Evolutionary conservation across 1,140 invertebrate genomes (phyloP).

Genomic region (Trypoxylus dichotomus): DNA sequence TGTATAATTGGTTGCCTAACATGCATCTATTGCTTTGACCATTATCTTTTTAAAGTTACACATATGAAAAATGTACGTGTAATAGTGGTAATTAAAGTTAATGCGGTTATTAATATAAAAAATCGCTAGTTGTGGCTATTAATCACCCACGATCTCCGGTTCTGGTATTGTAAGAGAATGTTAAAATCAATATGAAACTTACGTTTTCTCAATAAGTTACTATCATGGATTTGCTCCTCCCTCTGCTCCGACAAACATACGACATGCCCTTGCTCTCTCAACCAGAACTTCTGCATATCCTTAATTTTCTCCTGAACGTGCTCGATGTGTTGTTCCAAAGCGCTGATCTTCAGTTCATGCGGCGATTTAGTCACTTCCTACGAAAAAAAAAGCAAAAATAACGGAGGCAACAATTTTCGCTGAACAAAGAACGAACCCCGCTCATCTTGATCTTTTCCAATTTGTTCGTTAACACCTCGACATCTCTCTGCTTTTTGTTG

Average conservation of each 20-base stretch:
- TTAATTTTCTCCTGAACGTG: constrained; percentile 61
- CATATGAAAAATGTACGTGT: too few relatives aligned
- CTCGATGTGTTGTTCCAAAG: constrained; percentile 65
- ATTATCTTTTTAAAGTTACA: too few relatives aligned
- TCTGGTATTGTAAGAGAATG: too few relatives aligned
- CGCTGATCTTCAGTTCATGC: constrained; percentile 59
- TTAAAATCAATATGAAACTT: constrained; percentile 39
- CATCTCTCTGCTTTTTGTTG: constrained; percentile 59
- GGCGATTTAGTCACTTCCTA: constrained; percentile 46
- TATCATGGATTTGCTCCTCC: constrained; percentile 65
- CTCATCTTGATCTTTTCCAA: constrained; percentile 58
- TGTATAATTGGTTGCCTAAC: too few relatives aligned
- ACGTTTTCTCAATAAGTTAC: constrained; percentile 71
- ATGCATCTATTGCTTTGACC: too few relatives aligned
- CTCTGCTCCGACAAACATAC: constrained; percentile 67
- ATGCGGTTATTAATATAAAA: too few relatives aligned
- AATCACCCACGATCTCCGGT: too few relatives aligned
- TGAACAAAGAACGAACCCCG: constrained; percentile 41
- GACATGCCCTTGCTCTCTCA: constrained; percentile 70
- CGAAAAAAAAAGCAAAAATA: not conserved
- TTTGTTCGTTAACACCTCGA: constrained; percentile 60
- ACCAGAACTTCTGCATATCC: constrained; percentile 70
- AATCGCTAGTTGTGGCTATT: too few relatives aligned
- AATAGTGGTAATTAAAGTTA: too few relatives aligned
- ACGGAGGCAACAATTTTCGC: not conserved